phyloP scores from a whole-genome alignment of 2,113 vertebrate species.

The Grus americana region DNA sequence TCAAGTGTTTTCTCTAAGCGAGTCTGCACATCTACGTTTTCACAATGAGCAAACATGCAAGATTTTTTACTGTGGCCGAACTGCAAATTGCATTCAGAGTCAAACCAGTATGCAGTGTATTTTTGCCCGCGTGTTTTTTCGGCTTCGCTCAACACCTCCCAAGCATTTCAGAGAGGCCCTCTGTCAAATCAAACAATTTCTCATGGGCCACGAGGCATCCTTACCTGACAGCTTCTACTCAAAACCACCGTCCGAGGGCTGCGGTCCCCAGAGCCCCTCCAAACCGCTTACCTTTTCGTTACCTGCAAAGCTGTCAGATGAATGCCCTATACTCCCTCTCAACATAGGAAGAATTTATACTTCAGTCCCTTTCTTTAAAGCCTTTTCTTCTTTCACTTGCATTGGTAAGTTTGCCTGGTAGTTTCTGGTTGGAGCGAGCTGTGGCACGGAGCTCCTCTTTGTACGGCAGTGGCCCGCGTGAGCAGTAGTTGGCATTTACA shows the following conservation, averaged over 20 bases:
- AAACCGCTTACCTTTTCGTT: neutral
- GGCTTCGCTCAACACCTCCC: neutral
- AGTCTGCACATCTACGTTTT: accelerated
- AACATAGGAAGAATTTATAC: neutral
- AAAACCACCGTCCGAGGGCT: neutral
- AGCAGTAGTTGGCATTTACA: neutral
- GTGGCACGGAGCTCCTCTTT: neutral
- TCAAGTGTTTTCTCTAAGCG: accelerated
- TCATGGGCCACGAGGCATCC: neutral
- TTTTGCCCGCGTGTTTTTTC: neutral
- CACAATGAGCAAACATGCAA: neutral
- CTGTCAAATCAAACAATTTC: neutral
- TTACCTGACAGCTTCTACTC: neutral
- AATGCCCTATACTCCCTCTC: accelerated
- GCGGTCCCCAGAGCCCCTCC: neutral
- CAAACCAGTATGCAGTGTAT: neutral
- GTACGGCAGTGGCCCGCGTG: accelerated
- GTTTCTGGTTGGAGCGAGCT: neutral
- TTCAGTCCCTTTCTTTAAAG: neutral
- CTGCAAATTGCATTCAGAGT: neutral
- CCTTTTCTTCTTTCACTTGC: neutral
- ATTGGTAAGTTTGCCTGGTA: no score
- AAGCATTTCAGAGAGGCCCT: neutral
- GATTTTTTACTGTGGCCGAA: neutral
- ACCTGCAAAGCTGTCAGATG: neutral